A percentile compares a stretch with the other conserved stretches of the same genome.
Evolutionary conservation across 2,888 invertebrate genomes (phyloP).

Genomic region (Tineola bisselliella): DNA sequence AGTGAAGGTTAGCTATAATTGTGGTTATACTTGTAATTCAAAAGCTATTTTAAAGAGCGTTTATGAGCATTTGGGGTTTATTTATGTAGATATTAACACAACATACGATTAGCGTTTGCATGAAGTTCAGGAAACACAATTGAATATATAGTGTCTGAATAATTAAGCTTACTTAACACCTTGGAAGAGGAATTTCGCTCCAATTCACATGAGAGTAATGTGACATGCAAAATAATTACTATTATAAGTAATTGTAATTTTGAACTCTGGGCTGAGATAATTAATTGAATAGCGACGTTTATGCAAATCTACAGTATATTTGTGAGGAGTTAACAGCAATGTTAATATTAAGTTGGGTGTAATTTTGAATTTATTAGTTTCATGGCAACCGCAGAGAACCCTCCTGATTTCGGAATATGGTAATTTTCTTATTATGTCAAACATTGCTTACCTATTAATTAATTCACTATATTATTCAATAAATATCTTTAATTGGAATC

Average conservation of each 20-base stretch:
- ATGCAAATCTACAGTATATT: not conserved
- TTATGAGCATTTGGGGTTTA: too few relatives aligned
- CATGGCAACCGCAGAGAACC: not conserved
- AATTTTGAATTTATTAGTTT: not conserved
- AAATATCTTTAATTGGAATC: too few relatives aligned
- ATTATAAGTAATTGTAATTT: not conserved
- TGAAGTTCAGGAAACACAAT: not conserved
- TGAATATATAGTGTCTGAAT: not conserved
- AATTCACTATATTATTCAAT: not conserved
- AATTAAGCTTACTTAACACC: slow-evolving; percentile 4
- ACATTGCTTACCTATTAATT: not conserved
- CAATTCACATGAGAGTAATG: slow-evolving; percentile 1
- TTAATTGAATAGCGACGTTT: not conserved
- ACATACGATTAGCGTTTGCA: not conserved
- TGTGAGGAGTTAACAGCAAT: not conserved
- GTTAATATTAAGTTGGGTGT: not conserved
- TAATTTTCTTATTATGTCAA: not conserved
- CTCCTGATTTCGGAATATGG: not conserved
- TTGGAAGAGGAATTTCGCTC: not conserved
- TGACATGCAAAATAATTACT: not conserved
- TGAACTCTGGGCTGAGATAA: not conserved
- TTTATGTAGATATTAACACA: too few relatives aligned
- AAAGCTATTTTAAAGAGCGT: too few relatives aligned
- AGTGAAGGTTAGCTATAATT: too few relatives aligned
- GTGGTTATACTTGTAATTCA: too few relatives aligned